These are phyloP conservation scores for Beroe forskalii DNA, from an alignment of 37 sponge, comb jelly and placozoan genomes.

Conservation along the genomic window DNA sequence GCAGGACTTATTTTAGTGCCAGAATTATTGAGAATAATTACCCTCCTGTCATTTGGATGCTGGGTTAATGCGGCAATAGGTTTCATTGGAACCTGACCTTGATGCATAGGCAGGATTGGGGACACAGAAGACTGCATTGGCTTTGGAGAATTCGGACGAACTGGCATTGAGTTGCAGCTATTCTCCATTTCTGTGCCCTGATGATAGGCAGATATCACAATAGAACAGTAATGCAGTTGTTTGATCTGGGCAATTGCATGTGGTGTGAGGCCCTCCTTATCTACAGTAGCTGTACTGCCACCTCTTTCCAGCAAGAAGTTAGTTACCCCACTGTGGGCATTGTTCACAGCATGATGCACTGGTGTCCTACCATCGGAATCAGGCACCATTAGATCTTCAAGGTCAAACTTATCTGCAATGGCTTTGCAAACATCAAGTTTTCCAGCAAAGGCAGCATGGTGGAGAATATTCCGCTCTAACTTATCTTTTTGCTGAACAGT, in stretches of 20 bases:
- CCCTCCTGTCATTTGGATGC: background rate
- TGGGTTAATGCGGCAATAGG: conserved; percentile 16
- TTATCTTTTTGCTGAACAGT: conserved; percentile 15
- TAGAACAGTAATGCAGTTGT: conserved; percentile 56
- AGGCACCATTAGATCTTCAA: background rate
- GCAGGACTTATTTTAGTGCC: background rate
- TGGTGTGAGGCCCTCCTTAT: conserved; percentile 49
- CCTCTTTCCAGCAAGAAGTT: conserved; percentile 47
- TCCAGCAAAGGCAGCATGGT: conserved; percentile 34
- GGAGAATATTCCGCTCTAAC: conserved; percentile 38
- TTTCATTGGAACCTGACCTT: background rate
- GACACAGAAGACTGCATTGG: background rate
- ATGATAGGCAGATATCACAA: conserved; percentile 61
- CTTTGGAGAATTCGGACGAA: conserved; percentile 4
- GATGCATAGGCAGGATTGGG: background rate
- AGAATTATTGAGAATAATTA: conserved; percentile 2
- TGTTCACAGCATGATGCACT: conserved; percentile 59
- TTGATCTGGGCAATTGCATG: conserved; percentile 47
- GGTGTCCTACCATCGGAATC: conserved; percentile 51
- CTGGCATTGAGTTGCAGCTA: background rate
- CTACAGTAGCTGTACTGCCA: background rate
- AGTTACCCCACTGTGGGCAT: conserved; percentile 59
- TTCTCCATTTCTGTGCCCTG: background rate
- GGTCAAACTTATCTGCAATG: background rate
- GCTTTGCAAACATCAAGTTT: conserved; percentile 42